phyloP scores from a whole-genome alignment of 2,113 vertebrate genomes.

The Gracilinanus agilis region DNA sequence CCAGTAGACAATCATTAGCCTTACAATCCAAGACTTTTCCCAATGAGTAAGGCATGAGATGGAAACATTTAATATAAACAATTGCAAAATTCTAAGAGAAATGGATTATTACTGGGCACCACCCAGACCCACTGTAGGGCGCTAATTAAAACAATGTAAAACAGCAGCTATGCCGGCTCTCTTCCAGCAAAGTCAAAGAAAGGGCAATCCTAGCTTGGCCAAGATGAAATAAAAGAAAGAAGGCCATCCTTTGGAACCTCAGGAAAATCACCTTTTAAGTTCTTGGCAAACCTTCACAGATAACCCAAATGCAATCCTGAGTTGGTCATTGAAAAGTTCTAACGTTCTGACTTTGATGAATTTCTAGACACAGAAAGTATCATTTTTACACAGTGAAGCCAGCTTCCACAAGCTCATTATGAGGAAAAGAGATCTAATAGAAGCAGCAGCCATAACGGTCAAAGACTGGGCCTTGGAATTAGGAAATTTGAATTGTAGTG shows the following conservation, averaged over 20 bases:
- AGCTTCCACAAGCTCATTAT: background rate
- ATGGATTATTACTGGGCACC: conserved; percentile 48
- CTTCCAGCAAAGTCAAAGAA: background rate
- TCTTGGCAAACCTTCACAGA: background rate
- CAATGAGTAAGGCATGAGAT: conserved; percentile 68
- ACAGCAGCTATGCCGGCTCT: background rate
- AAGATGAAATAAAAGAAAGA: background rate
- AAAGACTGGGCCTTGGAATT: background rate
- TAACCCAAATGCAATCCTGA: background rate
- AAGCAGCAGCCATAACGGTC: background rate
- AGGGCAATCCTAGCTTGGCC: background rate
- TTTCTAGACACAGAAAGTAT: background rate
- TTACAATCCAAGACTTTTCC: conserved; percentile 66
- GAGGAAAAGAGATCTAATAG: background rate
- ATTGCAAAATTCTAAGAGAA: conserved; percentile 74
- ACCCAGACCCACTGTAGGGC: conserved; percentile 8
- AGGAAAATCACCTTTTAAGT: background rate
- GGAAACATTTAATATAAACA: conserved; percentile 58
- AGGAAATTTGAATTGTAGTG: background rate
- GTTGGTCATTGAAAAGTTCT: background rate
- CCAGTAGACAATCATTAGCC: conserved; percentile 60
- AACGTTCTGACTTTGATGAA: background rate
- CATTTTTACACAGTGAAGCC: background rate
- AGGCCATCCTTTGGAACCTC: background rate
- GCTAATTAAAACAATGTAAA: conserved; percentile 69